These are phyloP conservation scores for Dryomyza anilis DNA, from an alignment of 2,888 invertebrate species.

Conservation along the genomic window DNA sequence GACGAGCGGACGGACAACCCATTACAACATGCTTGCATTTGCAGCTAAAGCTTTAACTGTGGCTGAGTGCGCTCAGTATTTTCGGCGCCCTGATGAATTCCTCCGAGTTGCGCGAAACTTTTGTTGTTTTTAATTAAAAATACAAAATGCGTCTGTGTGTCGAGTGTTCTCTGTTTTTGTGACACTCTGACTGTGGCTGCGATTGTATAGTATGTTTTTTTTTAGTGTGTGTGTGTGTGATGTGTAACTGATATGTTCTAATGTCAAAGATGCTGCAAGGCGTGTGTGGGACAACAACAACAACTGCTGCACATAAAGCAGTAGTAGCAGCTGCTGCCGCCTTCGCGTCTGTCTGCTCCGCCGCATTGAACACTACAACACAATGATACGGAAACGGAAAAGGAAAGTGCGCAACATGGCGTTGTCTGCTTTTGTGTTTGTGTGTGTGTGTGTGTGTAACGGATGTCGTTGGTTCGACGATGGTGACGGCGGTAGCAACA, in stretches of 20 bases:
- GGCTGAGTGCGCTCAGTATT: neutral
- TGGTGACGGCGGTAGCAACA: too few relatives aligned
- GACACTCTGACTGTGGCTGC: too few relatives aligned
- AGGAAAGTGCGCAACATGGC: slow-evolving; percentile 5
- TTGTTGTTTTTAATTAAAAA: neutral
- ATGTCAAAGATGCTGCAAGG: slow-evolving; percentile 14
- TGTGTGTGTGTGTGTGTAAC: neutral
- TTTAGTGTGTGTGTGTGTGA: neutral
- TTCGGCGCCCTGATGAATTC: neutral
- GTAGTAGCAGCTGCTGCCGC: slow-evolving; percentile 1
- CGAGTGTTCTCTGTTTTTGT: neutral
- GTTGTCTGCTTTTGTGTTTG: neutral
- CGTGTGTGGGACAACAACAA: slow-evolving; percentile 15
- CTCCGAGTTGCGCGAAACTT: neutral
- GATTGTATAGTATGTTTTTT: neutral
- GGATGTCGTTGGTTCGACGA: neutral
- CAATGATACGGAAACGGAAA: slow-evolving; percentile 14
- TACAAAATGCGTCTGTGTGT: neutral
- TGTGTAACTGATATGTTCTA: slow-evolving; percentile 20
- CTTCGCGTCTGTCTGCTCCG: too few relatives aligned
- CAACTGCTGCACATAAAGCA: slow-evolving; percentile 10
- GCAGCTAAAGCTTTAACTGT: too few relatives aligned
- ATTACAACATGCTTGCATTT: too few relatives aligned
- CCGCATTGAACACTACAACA: neutral
- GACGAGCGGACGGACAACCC: too few relatives aligned